These are phyloP conservation scores for Dasypogon diadema DNA, from an alignment of 2,888 invertebrate species.

Conservation along the genomic window DNA sequence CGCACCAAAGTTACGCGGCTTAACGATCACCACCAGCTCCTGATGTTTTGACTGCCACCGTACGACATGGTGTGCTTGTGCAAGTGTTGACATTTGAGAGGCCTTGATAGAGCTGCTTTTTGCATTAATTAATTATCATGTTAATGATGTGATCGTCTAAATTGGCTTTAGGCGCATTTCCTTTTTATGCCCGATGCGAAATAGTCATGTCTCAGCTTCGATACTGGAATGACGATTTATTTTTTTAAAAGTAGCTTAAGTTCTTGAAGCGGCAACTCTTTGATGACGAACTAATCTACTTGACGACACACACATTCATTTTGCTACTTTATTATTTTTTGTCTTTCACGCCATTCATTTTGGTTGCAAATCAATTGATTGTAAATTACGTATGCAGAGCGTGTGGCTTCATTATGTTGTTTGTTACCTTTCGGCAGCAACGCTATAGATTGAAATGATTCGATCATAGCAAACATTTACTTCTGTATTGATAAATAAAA, in stretches of 20 bases:
- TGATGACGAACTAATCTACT: not conserved
- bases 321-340: slow-evolving; percentile 3
- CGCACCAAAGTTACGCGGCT: slow-evolving; percentile 8
- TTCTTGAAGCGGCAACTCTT: not conserved
- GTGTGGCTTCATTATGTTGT: too few species aligned
- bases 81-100: slow-evolving; percentile 35
- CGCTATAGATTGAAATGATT: too few species aligned
- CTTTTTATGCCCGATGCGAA: not conserved
- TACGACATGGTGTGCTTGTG: slow-evolving; percentile 9
- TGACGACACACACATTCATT: not conserved
- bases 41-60: slow-evolving; percentile 28
- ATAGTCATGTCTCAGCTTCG: not conserved
- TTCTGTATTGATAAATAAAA: too few species aligned
- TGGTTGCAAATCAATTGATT: not conserved
- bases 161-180: slow-evolving; percentile 32
- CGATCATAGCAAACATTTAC: too few species aligned
- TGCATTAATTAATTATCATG: slow-evolving; percentile 42
- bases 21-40: slow-evolving; percentile 3
- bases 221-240: slow-evolving; percentile 11
- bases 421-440: too few species aligned
- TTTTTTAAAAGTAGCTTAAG: not conserved
- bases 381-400: not conserved
- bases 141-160: slow-evolving; percentile 37
- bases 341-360: not conserved
- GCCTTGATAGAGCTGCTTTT: slow-evolving; percentile 29